Conservation (phyloP, 64 coral and sea anemone genomes). For the Porites lutea region DNA sequence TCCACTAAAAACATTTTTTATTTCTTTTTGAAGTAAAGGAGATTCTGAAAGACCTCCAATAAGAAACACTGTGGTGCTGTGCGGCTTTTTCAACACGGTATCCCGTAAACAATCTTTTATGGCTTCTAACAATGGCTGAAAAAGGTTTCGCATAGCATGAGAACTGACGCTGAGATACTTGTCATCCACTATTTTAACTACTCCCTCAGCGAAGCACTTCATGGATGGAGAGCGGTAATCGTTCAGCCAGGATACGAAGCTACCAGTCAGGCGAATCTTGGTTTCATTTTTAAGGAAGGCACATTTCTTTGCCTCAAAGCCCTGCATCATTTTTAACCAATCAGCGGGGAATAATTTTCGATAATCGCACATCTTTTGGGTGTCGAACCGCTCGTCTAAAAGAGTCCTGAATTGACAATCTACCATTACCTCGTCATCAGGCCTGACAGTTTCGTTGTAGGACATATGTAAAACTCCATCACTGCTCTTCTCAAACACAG, state of each 20-base stretch:
- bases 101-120: background rate
- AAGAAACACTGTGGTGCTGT: background rate
- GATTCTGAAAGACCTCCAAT: background rate
- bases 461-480: background rate
- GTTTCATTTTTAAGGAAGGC: background rate
- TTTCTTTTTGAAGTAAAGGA: background rate
- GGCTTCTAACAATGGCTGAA: background rate
- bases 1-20: background rate
- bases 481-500: background rate
- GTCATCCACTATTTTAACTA: background rate
- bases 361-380: background rate
- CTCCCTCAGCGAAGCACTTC: background rate
- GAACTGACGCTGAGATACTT: background rate
- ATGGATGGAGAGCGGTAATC: conserved; percentile 10
- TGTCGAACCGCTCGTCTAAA: background rate
- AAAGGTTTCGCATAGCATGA: background rate
- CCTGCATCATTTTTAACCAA: background rate
- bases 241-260: conserved; percentile 1
- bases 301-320: conserved; percentile 1
- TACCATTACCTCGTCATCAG: background rate
- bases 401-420: background rate
- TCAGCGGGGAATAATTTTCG: background rate
- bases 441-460: background rate
- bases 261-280: background rate
- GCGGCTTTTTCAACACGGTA: background rate